Evolutionary conservation across 2,888 invertebrate species (phyloP).

Genomic region (Drosophila anomelani): DNA sequence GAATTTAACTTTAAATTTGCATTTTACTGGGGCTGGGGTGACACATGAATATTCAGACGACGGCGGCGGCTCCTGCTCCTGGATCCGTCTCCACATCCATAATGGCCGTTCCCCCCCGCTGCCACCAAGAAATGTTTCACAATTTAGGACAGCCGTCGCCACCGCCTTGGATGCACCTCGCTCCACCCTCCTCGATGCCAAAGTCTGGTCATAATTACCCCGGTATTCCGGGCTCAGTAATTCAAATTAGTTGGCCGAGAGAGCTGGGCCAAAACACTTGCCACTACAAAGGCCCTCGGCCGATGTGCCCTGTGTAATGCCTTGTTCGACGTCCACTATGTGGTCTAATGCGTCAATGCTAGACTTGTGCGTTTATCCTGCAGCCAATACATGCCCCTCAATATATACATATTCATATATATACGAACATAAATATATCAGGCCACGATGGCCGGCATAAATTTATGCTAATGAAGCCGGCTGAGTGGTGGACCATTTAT

Average conservation of each 20-base stretch:
- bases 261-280: conserved; percentile 17
- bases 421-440: conserved; percentile 2
- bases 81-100: conserved; percentile 33
- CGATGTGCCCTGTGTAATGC: conserved; percentile 12
- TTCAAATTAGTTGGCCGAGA: conserved; percentile 72
- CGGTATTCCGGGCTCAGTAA: conserved; percentile 58
- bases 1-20: conserved; percentile 63
- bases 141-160: conserved; percentile 74
- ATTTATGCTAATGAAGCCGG: conserved; percentile 68
- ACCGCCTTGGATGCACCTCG: conserved; percentile 35
- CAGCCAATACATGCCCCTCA: conserved; percentile 4
- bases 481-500: conserved; percentile 68
- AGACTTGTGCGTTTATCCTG: conserved; percentile 30
- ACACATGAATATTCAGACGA: conserved; percentile 73
- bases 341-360: conserved; percentile 44
- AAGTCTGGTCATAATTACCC: conserved; percentile 72
- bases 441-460: conserved; percentile 45
- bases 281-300: conserved; percentile 9
- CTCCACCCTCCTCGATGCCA: conserved; percentile 9
- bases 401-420: conserved; percentile 21
- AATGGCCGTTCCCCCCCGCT: conserved; percentile 42
- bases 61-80: conserved; percentile 37
- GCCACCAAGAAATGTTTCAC: conserved; percentile 75
- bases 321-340: conserved; percentile 39
- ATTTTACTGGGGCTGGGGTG: conserved; percentile 51